phyloP scores from a whole-genome alignment of 37 sponge, comb jelly and placozoan genomes.

The Halichondria panicea region DNA sequence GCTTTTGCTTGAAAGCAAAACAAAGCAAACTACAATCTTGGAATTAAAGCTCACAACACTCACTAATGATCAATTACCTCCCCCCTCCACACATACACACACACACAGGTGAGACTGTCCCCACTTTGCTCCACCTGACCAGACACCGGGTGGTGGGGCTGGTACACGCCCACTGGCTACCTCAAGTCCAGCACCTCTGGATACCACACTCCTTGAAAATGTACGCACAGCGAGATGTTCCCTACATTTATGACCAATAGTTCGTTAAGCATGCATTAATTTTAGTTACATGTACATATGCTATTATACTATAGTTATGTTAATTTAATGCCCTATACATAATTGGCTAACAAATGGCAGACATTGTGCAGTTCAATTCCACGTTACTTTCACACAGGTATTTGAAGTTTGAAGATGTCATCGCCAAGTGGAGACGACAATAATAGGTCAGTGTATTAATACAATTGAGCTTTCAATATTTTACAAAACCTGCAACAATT shows the following conservation, averaged over 20 bases:
- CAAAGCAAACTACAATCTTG: not conserved
- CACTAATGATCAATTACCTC: not conserved
- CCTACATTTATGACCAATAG: not conserved
- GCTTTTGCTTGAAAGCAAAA: not conserved
- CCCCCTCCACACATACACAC: not conserved
- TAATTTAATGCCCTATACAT: too few relatives aligned
- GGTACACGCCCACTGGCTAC: not conserved
- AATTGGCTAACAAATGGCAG: too few relatives aligned
- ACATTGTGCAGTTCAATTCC: too few relatives aligned
- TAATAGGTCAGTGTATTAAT: too few relatives aligned
- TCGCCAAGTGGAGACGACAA: not conserved
- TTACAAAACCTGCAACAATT: not conserved
- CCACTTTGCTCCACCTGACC: not conserved
- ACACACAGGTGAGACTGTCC: not conserved
- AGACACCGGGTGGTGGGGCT: not conserved
- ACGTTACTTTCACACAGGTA: not conserved
- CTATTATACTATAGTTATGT: too few relatives aligned
- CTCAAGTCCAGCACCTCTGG: not conserved
- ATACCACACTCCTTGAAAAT: conserved; percentile 1
- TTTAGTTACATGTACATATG: too few relatives aligned
- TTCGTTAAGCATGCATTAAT: too few relatives aligned
- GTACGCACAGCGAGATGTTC: not conserved
- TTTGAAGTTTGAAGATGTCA: conserved; percentile 2
- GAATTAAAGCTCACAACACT: not conserved
- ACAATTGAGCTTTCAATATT: not conserved